Conservation (phyloP, 2,888 invertebrate genomes). For the Stramonita haemastoma region DNA sequence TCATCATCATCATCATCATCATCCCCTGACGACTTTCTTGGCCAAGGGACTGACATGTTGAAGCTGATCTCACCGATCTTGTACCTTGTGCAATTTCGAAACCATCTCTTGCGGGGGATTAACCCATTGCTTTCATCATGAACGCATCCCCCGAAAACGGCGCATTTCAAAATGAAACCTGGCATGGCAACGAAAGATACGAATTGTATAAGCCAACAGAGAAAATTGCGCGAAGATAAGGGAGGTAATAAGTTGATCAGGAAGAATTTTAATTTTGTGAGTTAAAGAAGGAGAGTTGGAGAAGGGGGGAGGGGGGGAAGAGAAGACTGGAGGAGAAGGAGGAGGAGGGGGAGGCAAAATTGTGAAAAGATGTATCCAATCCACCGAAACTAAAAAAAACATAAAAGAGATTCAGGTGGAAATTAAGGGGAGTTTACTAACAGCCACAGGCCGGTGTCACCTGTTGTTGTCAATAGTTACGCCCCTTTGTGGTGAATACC, state of each 20-base stretch:
- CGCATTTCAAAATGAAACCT: constrained; percentile 49
- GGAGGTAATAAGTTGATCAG: not conserved
- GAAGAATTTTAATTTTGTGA: too few species aligned
- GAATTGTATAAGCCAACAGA: constrained; percentile 58
- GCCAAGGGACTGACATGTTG: not conserved
- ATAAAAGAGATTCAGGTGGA: too few species aligned
- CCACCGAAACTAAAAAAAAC: too few species aligned
- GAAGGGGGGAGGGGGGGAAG: too few species aligned
- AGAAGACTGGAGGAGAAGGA: too few species aligned
- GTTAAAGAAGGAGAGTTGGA: too few species aligned
- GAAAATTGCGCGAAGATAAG: not conserved
- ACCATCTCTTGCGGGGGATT: not conserved
- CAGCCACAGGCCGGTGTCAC: too few species aligned
- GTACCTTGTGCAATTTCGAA: constrained; percentile 41
- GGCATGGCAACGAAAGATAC: constrained; percentile 54
- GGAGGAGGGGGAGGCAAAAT: too few species aligned
- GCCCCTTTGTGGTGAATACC: too few species aligned
- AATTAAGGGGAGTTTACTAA: too few species aligned
- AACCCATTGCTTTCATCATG: constrained; percentile 31
- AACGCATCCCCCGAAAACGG: constrained; percentile 38
- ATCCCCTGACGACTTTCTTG: not conserved
- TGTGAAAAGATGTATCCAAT: too few species aligned
- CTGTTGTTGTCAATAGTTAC: too few species aligned
- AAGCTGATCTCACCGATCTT: not conserved
- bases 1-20: constrained; percentile 25